phyloP scores from a whole-genome alignment of 2,888 invertebrate genomes.

The Epinotia demarniana region DNA sequence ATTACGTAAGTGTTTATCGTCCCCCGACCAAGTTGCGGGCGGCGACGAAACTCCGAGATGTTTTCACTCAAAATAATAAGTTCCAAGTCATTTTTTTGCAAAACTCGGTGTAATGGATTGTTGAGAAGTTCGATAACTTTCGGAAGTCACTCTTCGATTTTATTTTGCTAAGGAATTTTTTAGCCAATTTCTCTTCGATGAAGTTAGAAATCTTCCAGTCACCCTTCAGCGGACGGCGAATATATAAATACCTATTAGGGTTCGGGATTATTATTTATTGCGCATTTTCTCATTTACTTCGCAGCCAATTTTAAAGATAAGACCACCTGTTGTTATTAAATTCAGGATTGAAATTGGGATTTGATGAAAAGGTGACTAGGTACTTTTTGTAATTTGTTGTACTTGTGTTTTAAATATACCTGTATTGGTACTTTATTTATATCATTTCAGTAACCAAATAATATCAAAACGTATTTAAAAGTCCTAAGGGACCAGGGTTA shows the following conservation, averaged over 20 bases:
- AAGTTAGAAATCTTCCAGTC: constrained; percentile 80
- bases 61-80: constrained; percentile 84
- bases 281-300: constrained; percentile 25
- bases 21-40: constrained; percentile 61
- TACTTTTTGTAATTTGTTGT: background rate
- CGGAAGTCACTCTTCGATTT: constrained; percentile 83
- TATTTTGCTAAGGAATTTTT: constrained; percentile 81
- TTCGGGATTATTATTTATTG: constrained; percentile 55
- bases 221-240: constrained; percentile 67
- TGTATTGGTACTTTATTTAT: too few relatives aligned
- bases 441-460: too few relatives aligned
- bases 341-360: background rate
- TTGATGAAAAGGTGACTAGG: background rate
- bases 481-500: too few relatives aligned
- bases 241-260: constrained; percentile 54
- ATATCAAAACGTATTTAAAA: too few relatives aligned
- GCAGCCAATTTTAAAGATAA: background rate
- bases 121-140: constrained; percentile 83
- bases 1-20: constrained; percentile 24
- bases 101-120: constrained; percentile 84
- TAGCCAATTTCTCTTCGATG: constrained; percentile 80
- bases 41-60: constrained; percentile 76
- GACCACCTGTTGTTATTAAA: constrained; percentile 18
- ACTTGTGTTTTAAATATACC: too few relatives aligned
- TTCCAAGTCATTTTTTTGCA: constrained; percentile 81